A percentile compares a stretch with the other conserved stretches of the same genome.
These are phyloP conservation scores for Ethmia dodecea DNA, from an alignment of 2,888 invertebrate species.

Conservation along the genomic window DNA sequence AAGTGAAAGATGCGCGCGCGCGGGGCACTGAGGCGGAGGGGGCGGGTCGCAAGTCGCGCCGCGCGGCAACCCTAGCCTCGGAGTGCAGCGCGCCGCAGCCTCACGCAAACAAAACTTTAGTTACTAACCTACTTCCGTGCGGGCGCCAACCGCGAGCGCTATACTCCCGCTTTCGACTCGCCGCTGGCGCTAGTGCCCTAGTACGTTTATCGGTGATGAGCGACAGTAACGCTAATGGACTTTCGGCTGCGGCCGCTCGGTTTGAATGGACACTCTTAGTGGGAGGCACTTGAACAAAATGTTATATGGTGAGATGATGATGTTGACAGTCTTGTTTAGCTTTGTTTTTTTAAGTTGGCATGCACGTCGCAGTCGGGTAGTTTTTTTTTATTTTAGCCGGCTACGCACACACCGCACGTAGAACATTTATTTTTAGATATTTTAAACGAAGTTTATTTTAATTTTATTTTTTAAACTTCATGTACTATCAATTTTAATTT, in stretches of 20 bases:
- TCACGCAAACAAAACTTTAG: conserved; percentile 78
- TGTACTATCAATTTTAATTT: no score
- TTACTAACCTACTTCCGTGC: conserved; percentile 78
- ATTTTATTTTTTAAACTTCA: no score
- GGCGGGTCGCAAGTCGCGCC: conserved; percentile 29
- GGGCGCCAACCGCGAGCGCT: conserved; percentile 68
- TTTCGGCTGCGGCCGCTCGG: conserved; percentile 32
- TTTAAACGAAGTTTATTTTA: no score
- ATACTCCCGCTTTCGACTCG: conserved; percentile 24
- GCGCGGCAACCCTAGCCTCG: conserved; percentile 45
- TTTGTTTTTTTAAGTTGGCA: conserved; percentile 56
- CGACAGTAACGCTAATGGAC: conserved; percentile 34
- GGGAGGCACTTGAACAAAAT: conserved; percentile 61
- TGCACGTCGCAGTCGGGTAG: conserved; percentile 51
- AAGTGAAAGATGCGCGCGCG: conserved; percentile 65
- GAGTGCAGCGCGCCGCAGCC: conserved; percentile 71
- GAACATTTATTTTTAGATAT: conserved; percentile 37
- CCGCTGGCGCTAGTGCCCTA: conserved; percentile 14
- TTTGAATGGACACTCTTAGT: conserved; percentile 61
- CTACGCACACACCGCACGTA: conserved; percentile 59
- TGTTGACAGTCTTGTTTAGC: conserved; percentile 49
- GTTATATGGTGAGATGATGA: conserved; percentile 73
- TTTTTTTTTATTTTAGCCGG: conserved; percentile 40
- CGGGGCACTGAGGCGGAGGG: conserved; percentile 30
- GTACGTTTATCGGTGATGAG: conserved; percentile 53